Evolutionary conservation across 2,888 invertebrate species (phyloP).

Genomic region (Hoplodrina blanda): DNA sequence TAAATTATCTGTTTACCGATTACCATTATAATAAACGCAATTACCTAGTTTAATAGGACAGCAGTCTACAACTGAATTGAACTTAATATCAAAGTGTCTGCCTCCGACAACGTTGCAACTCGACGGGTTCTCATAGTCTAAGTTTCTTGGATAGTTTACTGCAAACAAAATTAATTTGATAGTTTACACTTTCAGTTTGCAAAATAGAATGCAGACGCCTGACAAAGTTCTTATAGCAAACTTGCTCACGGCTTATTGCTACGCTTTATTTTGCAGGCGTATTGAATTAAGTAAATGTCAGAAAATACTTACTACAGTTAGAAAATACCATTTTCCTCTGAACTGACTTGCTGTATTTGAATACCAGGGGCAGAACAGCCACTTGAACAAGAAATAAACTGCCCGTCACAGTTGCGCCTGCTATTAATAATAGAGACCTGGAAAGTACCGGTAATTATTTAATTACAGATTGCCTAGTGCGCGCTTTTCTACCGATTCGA

Average conservation of each 20-base stretch:
- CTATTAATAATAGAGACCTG: constrained; percentile 72
- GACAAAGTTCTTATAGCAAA: constrained; percentile 6
- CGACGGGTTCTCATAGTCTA: constrained; percentile 87
- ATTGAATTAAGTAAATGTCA: neutral
- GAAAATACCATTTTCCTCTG: constrained; percentile 94
- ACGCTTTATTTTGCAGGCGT: neutral
- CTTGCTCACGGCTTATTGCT: neutral
- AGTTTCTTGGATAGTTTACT: constrained; percentile 90
- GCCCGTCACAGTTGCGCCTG: constrained; percentile 81
- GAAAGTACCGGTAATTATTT: neutral
- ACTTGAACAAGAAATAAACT: constrained; percentile 90
- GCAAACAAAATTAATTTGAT: constrained; percentile 51
- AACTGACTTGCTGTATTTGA: constrained; percentile 93
- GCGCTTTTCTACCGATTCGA: too few relatives aligned
- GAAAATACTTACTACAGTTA: constrained; percentile 92
- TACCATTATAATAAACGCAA: neutral
- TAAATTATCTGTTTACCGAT: too few relatives aligned
- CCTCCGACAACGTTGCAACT: constrained; percentile 85
- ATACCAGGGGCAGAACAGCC: constrained; percentile 92
- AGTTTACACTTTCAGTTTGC: neutral
- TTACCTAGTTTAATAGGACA: constrained; percentile 78
- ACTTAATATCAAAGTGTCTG: constrained; percentile 77
- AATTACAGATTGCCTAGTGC: too few relatives aligned
- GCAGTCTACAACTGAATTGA: constrained; percentile 73
- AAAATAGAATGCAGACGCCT: constrained; percentile 18